These are phyloP conservation scores for Hucho hucho DNA, from an alignment of 2,113 vertebrate genomes.

Conservation along the genomic window DNA sequence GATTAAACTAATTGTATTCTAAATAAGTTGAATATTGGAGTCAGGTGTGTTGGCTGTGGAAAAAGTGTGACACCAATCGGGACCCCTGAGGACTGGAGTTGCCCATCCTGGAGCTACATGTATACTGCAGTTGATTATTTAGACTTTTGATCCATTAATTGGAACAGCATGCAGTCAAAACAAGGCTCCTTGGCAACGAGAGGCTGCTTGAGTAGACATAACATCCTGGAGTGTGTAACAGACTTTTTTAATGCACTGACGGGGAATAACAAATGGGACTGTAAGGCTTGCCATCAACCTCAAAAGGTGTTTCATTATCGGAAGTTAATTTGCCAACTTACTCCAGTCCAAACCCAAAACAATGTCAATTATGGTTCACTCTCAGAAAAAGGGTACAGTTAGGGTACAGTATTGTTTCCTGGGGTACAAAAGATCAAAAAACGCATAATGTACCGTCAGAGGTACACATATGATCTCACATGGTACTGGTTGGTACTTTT, in stretches of 20 bases:
- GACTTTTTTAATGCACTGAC: conserved; percentile 13
- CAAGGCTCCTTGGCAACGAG: conserved; percentile 15
- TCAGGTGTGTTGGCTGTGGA: too few species aligned
- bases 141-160: neutral
- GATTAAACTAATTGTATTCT: too few species aligned
- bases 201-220: conserved; percentile 18
- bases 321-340: neutral
- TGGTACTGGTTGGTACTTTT: too few species aligned
- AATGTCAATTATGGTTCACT: neutral
- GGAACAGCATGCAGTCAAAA: neutral
- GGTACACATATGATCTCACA: too few species aligned
- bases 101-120: neutral
- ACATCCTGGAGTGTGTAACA: conserved; percentile 32
- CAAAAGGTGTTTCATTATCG: neutral
- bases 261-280: conserved; percentile 7
- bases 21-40: too few species aligned
- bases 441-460: too few species aligned
- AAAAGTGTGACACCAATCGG: too few species aligned
- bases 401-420: too few species aligned
- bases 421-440: too few species aligned
- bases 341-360: neutral
- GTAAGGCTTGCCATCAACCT: conserved; percentile 1
- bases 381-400: too few species aligned
- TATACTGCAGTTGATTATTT: neutral
- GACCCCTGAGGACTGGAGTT: too few species aligned